Conservation (phyloP, 2,888 invertebrate species). For the Drosophila tripunctata region DNA sequence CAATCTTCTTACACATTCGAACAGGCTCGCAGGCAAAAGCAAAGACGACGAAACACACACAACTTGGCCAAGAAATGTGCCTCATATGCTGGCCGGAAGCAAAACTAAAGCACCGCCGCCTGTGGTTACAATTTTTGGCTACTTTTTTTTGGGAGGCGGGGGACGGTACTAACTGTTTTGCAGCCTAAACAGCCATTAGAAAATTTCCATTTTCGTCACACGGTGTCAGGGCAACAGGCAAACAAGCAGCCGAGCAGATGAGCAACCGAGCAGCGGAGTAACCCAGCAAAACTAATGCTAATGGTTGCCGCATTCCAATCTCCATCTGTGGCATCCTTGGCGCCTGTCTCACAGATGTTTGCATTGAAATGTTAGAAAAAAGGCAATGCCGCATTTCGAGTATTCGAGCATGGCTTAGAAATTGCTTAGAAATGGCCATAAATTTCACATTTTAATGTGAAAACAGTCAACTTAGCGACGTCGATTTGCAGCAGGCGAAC, state of each 20-base stretch:
- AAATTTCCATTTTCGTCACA: slow-evolving; percentile 84
- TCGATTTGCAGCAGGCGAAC: slow-evolving; percentile 80
- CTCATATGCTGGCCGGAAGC: not conserved
- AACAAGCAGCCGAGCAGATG: not conserved
- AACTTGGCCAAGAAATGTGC: not conserved
- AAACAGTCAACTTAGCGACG: slow-evolving; percentile 84
- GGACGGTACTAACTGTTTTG: slow-evolving; percentile 11
- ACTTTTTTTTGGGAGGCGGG: too few relatives aligned
- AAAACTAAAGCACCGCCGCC: not conserved
- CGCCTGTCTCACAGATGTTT: slow-evolving; percentile 83
- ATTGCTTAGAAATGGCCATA: slow-evolving; percentile 61
- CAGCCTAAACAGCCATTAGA: slow-evolving; percentile 66
- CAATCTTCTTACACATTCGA: slow-evolving; percentile 84
- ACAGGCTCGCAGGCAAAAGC: slow-evolving; percentile 81
- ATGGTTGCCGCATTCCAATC: slow-evolving; percentile 62
- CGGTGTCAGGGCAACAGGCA: slow-evolving; percentile 77
- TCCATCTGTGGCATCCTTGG: slow-evolving; percentile 60
- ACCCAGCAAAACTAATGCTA: not conserved
- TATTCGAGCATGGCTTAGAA: slow-evolving; percentile 62
- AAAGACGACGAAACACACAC: too few relatives aligned
- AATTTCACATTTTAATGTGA: slow-evolving; percentile 83
- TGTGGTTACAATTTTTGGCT: slow-evolving; percentile 30
- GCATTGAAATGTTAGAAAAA: slow-evolving; percentile 83
- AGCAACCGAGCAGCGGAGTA: not conserved
- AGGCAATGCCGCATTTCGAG: slow-evolving; percentile 56